Evolutionary conservation across 2,113 vertebrate species (phyloP).

Genomic region (Narcine bancroftii): DNA sequence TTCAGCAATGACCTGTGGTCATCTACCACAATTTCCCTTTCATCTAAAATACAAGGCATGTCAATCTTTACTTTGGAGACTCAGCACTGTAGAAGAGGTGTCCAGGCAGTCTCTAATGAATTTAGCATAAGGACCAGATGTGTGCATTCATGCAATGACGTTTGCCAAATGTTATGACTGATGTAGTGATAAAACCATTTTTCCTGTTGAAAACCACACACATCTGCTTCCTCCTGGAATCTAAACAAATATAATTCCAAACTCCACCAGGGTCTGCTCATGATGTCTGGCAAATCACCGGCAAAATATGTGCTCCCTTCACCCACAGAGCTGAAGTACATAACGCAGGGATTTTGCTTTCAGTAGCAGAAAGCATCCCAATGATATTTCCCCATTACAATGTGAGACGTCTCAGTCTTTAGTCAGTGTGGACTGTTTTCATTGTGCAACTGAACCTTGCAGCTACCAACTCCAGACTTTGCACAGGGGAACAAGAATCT

Average conservation of each 20-base stretch:
- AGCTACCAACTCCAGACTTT: conserved; percentile 16
- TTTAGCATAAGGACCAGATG: conserved; percentile 36
- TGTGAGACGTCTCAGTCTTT: conserved; percentile 28
- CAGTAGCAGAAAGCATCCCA: conserved; percentile 4
- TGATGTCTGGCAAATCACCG: conserved; percentile 11
- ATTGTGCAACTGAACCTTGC: conserved; percentile 16
- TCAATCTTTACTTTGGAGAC: background rate
- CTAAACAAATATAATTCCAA: conserved; percentile 31
- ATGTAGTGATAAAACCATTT: conserved; percentile 36
- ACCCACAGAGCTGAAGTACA: background rate
- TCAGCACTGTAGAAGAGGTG: background rate
- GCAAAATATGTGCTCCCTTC: conserved; percentile 12
- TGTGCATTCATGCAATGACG: conserved; percentile 9
- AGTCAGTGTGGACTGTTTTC: conserved; percentile 29
- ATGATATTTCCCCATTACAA: conserved; percentile 18
- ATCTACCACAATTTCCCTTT: background rate
- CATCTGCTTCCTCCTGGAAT: conserved; percentile 35
- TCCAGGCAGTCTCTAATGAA: conserved; percentile 20
- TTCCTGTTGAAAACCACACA: conserved; percentile 36
- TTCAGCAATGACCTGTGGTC: background rate
- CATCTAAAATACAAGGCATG: background rate
- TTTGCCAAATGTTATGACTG: conserved; percentile 33
- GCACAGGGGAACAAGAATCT: background rate
- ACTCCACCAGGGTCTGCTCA: conserved; percentile 4
- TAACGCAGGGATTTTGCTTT: conserved; percentile 21